Evolutionary conservation across 2,888 invertebrate species (phyloP).

Genomic region (Neoaliturus tenellus): DNA sequence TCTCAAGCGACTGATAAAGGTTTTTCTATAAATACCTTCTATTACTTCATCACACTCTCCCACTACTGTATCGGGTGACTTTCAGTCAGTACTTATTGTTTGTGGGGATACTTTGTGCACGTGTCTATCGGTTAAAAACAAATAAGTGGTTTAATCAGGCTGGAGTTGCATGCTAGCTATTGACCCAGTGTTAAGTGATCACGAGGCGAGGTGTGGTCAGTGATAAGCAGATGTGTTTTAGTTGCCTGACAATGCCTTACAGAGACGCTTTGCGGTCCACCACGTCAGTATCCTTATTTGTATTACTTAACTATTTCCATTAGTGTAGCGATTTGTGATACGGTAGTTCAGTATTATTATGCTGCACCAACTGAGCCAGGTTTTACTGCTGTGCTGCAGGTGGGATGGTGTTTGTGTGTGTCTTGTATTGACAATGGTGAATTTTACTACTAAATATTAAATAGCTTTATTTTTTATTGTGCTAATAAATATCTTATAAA

Average conservation of each 20-base stretch:
- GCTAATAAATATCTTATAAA: too few species aligned
- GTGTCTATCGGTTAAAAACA: neutral
- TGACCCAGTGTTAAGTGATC: slow-evolving; percentile 47
- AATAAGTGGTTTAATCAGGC: neutral
- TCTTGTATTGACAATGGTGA: neutral
- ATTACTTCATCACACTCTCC: neutral
- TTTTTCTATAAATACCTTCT: neutral
- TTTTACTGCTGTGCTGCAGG: slow-evolving; percentile 28
- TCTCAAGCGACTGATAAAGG: neutral
- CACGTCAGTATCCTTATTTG: slow-evolving; percentile 29
- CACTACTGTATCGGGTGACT: neutral
- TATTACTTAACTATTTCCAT: slow-evolving; percentile 8
- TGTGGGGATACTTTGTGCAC: neutral
- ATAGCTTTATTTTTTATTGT: too few species aligned
- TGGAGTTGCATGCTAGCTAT: neutral
- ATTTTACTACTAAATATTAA: too few species aligned
- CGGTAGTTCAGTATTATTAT: neutral
- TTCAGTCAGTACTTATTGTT: too few species aligned
- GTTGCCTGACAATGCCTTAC: slow-evolving; percentile 8
- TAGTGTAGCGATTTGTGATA: neutral
- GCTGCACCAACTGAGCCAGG: neutral
- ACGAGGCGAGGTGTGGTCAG: slow-evolving; percentile 35
- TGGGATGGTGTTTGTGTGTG: neutral
- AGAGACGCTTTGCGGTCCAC: slow-evolving; percentile 29
- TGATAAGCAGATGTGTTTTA: neutral